Evolutionary conservation across 2,113 vertebrate species (phyloP).

Genomic region (Rousettus leschenaultii): DNA sequence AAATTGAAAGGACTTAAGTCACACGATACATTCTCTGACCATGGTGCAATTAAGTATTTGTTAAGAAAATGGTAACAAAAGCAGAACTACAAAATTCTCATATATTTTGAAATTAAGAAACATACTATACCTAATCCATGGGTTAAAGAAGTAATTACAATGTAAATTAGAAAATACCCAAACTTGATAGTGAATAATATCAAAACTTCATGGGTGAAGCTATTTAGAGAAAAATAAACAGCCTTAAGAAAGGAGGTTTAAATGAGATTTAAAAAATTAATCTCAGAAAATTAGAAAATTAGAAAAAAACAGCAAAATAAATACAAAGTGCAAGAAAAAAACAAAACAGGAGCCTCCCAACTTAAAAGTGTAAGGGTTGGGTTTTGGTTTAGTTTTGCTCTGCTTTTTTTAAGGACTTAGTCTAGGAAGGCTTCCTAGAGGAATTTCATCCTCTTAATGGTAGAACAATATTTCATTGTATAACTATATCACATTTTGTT

Average conservation of each 20-base stretch:
- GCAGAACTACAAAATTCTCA: background rate
- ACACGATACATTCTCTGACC: background rate
- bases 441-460: background rate
- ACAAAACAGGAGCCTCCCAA: background rate
- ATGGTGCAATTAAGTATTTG: background rate
- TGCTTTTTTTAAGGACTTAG: background rate
- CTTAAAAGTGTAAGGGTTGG: background rate
- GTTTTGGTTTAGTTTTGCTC: background rate
- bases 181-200: background rate
- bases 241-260: background rate
- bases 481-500: background rate
- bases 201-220: background rate
- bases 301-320: background rate
- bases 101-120: background rate
- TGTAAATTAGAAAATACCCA: background rate
- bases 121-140: background rate
- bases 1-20: background rate
- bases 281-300: background rate
- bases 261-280: slow-evolving; percentile 15
- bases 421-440: background rate
- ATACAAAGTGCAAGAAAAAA: background rate
- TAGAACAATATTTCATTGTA: background rate
- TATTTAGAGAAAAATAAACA: background rate
- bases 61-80: background rate
- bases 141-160: background rate